A percentile compares a stretch with the other conserved stretches of the same genome.
Evolutionary conservation across 2,888 invertebrate genomes (phyloP).

Genomic region (Plebejus argus): DNA sequence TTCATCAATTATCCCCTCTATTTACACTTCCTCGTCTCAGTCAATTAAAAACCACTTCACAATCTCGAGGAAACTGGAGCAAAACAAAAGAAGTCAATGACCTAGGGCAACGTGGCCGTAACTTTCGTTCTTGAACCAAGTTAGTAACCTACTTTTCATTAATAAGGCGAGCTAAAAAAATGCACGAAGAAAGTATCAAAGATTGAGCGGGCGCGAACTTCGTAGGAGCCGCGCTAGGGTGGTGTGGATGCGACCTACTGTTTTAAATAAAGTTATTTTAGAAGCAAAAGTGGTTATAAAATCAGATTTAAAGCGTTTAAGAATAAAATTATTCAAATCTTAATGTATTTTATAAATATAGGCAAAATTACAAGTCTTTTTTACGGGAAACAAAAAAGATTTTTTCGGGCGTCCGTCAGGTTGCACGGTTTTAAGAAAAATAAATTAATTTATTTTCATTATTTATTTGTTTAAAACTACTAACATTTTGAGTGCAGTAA

Average conservation of each 20-base stretch:
- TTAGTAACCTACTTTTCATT: constrained; percentile 82
- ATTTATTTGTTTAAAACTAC: too few relatives aligned
- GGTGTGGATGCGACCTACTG: constrained; percentile 50
- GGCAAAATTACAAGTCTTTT: too few relatives aligned
- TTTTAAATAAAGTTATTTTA: not conserved
- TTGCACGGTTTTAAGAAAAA: too few relatives aligned
- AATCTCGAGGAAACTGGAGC: constrained; percentile 44
- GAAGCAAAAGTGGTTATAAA: too few relatives aligned
- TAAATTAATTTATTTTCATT: too few relatives aligned
- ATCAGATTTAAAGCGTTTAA: too few relatives aligned
- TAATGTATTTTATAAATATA: too few relatives aligned
- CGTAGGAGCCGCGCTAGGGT: constrained; percentile 58
- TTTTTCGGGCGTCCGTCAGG: too few relatives aligned
- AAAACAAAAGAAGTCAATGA: constrained; percentile 78
- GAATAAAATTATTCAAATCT: too few relatives aligned
- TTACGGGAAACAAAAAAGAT: too few relatives aligned
- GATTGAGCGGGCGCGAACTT: constrained; percentile 80
- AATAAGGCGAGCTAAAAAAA: constrained; percentile 81
- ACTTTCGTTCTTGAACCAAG: constrained; percentile 80
- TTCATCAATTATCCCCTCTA: not conserved
- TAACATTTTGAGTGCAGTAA: too few relatives aligned
- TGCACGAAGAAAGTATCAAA: constrained; percentile 81
- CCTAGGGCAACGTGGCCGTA: constrained; percentile 78
- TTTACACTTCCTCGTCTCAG: not conserved
- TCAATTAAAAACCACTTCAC: constrained; percentile 23